These are phyloP conservation scores for Ibycter americanus DNA, from an alignment of 2,797 vertebrate genomes.

Conservation along the genomic window DNA sequence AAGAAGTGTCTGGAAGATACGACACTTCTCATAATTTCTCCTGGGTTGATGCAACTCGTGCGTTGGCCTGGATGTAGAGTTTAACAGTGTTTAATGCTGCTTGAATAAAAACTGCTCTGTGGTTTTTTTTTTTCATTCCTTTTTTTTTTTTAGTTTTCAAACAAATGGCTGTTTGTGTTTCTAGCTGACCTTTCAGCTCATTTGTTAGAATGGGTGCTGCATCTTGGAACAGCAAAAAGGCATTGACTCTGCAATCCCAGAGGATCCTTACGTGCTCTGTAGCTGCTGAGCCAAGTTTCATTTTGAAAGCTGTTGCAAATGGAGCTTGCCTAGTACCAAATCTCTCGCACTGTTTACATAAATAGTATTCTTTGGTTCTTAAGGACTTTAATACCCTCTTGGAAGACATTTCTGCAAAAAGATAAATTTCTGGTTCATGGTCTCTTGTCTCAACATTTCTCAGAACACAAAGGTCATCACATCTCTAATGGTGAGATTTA, in stretches of 20 bases:
- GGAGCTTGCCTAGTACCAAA: neutral
- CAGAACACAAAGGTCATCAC: slow-evolving; percentile 38
- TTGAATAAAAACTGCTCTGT: neutral
- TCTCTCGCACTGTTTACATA: slow-evolving; percentile 8
- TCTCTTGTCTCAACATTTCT: slow-evolving; percentile 4
- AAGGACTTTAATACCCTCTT: slow-evolving; percentile 13
- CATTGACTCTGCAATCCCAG: neutral
- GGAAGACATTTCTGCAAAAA: slow-evolving; percentile 30
- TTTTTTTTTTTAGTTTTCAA: neutral
- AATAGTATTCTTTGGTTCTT: slow-evolving; percentile 12
- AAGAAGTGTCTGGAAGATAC: neutral
- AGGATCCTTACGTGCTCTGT: neutral
- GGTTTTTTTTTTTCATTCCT: neutral
- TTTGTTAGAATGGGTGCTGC: slow-evolving; percentile 36
- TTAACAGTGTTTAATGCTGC: neutral
- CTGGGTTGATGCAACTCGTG: neutral
- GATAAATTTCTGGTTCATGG: slow-evolving; percentile 38
- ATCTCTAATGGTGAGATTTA: slow-evolving; percentile 25
- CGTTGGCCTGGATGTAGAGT: neutral
- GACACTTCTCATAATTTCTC: neutral
- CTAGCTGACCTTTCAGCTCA: slow-evolving; percentile 37
- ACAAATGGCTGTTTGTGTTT: slow-evolving; percentile 15
- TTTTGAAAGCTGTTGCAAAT: neutral
- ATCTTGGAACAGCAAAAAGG: slow-evolving; percentile 11
- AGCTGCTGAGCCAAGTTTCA: slow-evolving; percentile 23